Conservation (phyloP, 2,888 invertebrate genomes). For the Branchipolynoe longqiensis region DNA sequence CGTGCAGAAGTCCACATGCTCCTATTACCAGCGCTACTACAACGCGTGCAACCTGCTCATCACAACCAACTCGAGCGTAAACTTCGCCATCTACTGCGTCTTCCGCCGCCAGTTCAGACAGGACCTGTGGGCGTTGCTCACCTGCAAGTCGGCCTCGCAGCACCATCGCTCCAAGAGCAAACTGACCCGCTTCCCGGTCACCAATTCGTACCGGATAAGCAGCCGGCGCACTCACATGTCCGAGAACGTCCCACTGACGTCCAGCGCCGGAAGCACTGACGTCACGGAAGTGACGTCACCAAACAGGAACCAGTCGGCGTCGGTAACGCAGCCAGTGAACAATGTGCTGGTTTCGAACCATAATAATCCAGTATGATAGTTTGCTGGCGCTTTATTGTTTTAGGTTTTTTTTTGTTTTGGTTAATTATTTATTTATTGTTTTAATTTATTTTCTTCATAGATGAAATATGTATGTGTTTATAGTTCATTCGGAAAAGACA, state of each 20-base stretch:
- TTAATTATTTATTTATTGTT: too few species aligned
- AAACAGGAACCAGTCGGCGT: not conserved
- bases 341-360: not conserved
- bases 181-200: slow-evolving; percentile 18
- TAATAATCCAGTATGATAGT: slow-evolving; percentile 30
- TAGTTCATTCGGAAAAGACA: too few species aligned
- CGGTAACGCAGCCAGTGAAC: not conserved
- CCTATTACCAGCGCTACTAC: slow-evolving; percentile 63
- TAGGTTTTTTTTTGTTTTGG: not conserved
- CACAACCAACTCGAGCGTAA: slow-evolving; percentile 67
- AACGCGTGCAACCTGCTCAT: slow-evolving; percentile 68
- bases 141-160: slow-evolving; percentile 38
- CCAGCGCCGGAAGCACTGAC: slow-evolving; percentile 42
- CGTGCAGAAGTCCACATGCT: slow-evolving; percentile 59
- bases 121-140: slow-evolving; percentile 64
- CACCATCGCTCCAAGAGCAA: slow-evolving; percentile 9
- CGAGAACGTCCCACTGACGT: slow-evolving; percentile 27
- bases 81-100: slow-evolving; percentile 69
- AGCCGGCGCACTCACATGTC: slow-evolving; percentile 34
- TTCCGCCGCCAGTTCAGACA: slow-evolving; percentile 69
- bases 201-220: slow-evolving; percentile 52
- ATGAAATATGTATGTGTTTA: too few species aligned
- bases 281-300: slow-evolving; percentile 37
- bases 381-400: not conserved
- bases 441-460: too few species aligned